Conservation (phyloP, 2,797 vertebrate species). For the Phrynocephalus vlangalii region DNA sequence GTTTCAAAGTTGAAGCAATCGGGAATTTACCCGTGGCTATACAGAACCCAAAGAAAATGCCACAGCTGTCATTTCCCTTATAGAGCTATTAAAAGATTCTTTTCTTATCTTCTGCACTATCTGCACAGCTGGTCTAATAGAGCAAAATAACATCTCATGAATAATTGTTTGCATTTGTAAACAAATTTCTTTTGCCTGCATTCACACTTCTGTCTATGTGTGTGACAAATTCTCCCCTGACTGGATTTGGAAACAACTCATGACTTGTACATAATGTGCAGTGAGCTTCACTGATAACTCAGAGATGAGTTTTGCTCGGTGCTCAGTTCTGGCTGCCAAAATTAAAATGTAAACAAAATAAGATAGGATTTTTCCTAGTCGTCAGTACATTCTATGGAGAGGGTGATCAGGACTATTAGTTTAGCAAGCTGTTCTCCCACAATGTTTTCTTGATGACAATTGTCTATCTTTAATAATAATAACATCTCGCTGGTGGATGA, state of each 20-base stretch:
- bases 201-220: constrained; percentile 22
- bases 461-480: no score
- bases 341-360: constrained; percentile 5
- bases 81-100: constrained; percentile 46
- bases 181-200: constrained; percentile 46
- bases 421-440: no score
- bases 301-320: not conserved
- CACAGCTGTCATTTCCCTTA: constrained; percentile 14
- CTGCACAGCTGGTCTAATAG: constrained; percentile 33
- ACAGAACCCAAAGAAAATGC: constrained; percentile 45
- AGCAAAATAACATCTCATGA: constrained; percentile 54
- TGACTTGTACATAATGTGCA: not conserved
- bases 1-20: constrained; percentile 22
- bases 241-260: constrained; percentile 27
- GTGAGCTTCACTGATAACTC: not conserved
- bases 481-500: no score
- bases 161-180: constrained; percentile 42
- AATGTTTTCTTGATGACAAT: no score
- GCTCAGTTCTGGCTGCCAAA: not conserved
- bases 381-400: not conserved
- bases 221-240: constrained; percentile 27
- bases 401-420: no score
- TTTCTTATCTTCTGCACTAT: constrained; percentile 45
- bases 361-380: not conserved
- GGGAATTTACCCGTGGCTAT: constrained; percentile 47